Base-by-base conservation (phyloP, 2,888 invertebrate species). In the Chloromyia formosa region DNA sequence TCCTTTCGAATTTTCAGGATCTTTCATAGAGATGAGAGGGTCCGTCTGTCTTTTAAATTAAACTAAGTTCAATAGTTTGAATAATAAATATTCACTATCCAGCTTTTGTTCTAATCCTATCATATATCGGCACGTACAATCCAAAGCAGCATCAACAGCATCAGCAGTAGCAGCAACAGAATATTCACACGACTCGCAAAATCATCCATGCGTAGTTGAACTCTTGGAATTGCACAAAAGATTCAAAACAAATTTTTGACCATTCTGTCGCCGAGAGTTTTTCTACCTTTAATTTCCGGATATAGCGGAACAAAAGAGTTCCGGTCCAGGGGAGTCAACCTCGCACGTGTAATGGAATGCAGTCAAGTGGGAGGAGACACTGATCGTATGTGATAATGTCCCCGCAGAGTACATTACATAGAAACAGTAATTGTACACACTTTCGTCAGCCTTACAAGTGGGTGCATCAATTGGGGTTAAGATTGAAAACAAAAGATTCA, bases 251-350 rank as follows among this genome's bases (percentile, higher is more conserved):
- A 73, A 73, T 27, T 73, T 49, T 60, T 49, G 73, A 61, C 45
- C 49, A 64, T 49, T 64, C 58, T 53, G 23, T 60, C 56, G 56
- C 42, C 20, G 16, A 12, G 58, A 27, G 40, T 72, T 76, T 76
- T 76, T 69, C 71, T 62, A 60, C 22, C 73, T 72, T 68, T 75
- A 77, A 79, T 79, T 78, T 78, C 78, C 77, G 80, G 80, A 80
- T 79, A 78, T 78, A 35, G 27, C 77, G 73, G 78, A 79, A 81
- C 80, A 80, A 81, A 79, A 78, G 78, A 80, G 80, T 81, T 81
- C 80, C 81, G 81, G 80, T 80, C 79, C 62, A 61, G 14, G 62
- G 16, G 62, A 73, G 23, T 53, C 20, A 58, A 27, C 73, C 58
- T 53, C 73, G 49, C 16, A 20, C 45, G 54, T n/a, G 27, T 7